A percentile compares a stretch with the other conserved stretches of the same genome.
These are phyloP conservation scores for Euzophera pinguis DNA, from an alignment of 2,888 invertebrate genomes.

Conservation along the genomic window DNA sequence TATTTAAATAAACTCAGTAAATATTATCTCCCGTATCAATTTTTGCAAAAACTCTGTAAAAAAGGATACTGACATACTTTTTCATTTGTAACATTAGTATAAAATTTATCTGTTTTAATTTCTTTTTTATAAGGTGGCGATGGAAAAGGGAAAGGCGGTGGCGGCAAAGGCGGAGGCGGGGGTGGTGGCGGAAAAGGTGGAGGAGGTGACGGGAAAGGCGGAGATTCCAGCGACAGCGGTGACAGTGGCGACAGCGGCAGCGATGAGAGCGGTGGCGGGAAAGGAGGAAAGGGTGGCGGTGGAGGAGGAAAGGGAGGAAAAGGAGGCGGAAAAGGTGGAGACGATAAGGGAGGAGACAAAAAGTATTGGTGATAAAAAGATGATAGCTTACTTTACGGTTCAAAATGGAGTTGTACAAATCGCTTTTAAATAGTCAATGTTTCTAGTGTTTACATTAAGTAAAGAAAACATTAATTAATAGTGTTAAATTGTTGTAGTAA, in stretches of 20 bases:
- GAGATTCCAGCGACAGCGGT: slow-evolving; percentile 10
- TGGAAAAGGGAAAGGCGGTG: slow-evolving; percentile 2
- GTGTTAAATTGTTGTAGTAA: background rate
- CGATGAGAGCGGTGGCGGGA: slow-evolving; percentile 10
- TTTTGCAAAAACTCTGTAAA: too few species aligned
- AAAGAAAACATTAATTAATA: background rate
- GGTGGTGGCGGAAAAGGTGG: slow-evolving; percentile 13
- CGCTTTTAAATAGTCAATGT: slow-evolving; percentile 2
- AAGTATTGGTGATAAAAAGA: background rate
- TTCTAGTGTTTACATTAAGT: background rate
- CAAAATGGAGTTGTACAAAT: background rate
- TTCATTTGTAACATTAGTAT: too few species aligned
- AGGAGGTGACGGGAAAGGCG: slow-evolving; percentile 12
- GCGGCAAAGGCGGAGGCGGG: slow-evolving; percentile 15
- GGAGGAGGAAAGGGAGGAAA: slow-evolving; percentile 17
- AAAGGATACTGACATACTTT: too few species aligned
- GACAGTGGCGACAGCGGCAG: slow-evolving; percentile 14
- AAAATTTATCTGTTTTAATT: too few species aligned
- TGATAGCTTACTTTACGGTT: background rate
- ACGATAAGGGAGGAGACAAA: slow-evolving; percentile 6
- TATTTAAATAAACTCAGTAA: too few species aligned
- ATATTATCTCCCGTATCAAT: too few species aligned
- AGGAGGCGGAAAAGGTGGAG: background rate
- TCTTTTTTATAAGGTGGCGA: background rate
- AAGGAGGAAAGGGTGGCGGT: slow-evolving; percentile 15